Evolutionary conservation across 2,888 invertebrate genomes (phyloP).

Genomic region (Meiosimyza platycephala): DNA sequence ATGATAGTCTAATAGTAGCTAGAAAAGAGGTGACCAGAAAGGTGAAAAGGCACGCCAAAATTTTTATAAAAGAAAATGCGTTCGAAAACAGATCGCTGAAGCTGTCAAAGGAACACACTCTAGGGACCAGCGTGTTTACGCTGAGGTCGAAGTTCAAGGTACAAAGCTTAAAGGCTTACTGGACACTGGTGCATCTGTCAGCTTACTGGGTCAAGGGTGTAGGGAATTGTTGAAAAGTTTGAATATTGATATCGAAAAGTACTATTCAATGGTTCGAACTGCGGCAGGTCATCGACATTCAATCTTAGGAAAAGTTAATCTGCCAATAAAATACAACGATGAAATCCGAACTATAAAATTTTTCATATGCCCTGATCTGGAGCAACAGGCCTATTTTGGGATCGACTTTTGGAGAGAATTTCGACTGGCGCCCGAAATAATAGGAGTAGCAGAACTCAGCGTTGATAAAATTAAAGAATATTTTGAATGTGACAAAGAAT

Average conservation of each 20-base stretch:
- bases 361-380: too few relatives aligned
- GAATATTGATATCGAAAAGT: neutral
- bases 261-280: neutral
- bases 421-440: too few relatives aligned
- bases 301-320: conserved; percentile 12
- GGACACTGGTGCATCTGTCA: conserved; percentile 31
- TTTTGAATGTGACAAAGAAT: too few relatives aligned
- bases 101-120: neutral
- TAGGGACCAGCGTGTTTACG: conserved; percentile 2
- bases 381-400: too few relatives aligned
- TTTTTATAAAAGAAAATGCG: neutral
- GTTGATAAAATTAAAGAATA: too few relatives aligned
- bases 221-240: neutral
- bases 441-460: too few relatives aligned
- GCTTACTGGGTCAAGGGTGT: conserved; percentile 19
- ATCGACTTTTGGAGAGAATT: too few relatives aligned
- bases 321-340: neutral
- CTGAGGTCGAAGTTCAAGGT: neutral
- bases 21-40: too few relatives aligned
- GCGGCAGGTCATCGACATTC: neutral
- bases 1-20: too few relatives aligned
- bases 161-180: conserved; percentile 7
- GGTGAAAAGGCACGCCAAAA: neutral
- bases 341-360: too few relatives aligned
- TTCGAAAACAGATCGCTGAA: neutral